These are phyloP conservation scores for Zaprionus lachaisei DNA, from an alignment of 1,140 invertebrate genomes.

Conservation along the genomic window DNA sequence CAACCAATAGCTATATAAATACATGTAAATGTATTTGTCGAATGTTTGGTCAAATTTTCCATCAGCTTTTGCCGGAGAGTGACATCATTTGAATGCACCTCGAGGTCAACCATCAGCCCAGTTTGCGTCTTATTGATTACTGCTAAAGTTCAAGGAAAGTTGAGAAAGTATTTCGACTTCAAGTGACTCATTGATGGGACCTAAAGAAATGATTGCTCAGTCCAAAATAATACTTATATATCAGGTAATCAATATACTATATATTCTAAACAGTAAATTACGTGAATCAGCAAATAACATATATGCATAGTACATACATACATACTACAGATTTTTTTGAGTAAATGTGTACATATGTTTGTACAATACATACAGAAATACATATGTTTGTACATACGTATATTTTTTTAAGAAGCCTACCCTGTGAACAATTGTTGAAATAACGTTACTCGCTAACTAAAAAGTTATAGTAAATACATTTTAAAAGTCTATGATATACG, in stretches of 20 bases:
- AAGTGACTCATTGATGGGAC: slow-evolving; percentile 41
- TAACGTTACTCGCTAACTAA: no score
- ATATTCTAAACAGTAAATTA: no score
- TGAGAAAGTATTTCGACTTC: slow-evolving; percentile 13
- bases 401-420: no score
- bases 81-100: slow-evolving; percentile 68
- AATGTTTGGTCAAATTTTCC: slow-evolving; percentile 36
- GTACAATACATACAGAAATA: neutral
- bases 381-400: no score
- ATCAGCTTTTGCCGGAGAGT: slow-evolving; percentile 29
- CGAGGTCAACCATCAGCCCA: slow-evolving; percentile 42
- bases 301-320: neutral
- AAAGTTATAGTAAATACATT: no score
- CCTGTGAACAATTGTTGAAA: no score
- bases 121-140: slow-evolving; percentile 62
- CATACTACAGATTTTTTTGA: neutral
- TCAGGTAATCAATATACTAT: no score
- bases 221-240: neutral
- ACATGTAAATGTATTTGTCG: slow-evolving; percentile 18
- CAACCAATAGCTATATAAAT: neutral
- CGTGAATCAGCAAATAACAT: neutral
- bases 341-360: slow-evolving; percentile 22
- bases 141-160: slow-evolving; percentile 60
- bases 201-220: neutral
- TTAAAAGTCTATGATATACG: no score